Percentiles rank a stretch among this genome's conserved stretches.
Evolutionary conservation across 2,113 vertebrate genomes (phyloP).

Genomic region (Siniperca chuatsi): DNA sequence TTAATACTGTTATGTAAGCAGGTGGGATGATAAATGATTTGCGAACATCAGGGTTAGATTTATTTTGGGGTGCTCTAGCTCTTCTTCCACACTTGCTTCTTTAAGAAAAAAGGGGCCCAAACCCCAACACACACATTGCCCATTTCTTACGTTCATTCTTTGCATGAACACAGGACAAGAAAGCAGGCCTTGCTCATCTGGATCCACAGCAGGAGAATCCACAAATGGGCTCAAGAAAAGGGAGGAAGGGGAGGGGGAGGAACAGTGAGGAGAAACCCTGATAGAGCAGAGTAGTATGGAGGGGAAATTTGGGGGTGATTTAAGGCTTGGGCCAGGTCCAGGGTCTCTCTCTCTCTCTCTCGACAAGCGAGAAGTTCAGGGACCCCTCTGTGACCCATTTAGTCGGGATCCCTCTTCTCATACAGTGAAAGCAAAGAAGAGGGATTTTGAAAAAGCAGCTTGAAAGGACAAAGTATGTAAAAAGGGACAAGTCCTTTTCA

Average conservation of each 20-base stretch:
- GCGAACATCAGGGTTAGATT: constrained; percentile 19
- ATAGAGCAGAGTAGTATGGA: constrained; percentile 12
- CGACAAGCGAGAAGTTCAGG: constrained; percentile 39
- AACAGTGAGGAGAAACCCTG: constrained; percentile 14
- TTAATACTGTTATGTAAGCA: not conserved
- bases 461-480: constrained; percentile 32
- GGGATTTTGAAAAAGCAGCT: constrained; percentile 35
- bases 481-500: constrained; percentile 29
- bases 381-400: constrained; percentile 61
- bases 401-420: constrained; percentile 48
- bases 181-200: constrained; percentile 55
- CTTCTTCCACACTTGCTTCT: not conserved
- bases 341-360: constrained; percentile 23
- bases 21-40: constrained; percentile 10
- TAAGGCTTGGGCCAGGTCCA: constrained; percentile 56
- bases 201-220: constrained; percentile 61
- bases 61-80: not conserved
- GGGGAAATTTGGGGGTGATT: constrained; percentile 58
- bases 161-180: constrained; percentile 4
- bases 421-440: constrained; percentile 10
- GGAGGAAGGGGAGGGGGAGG: constrained; percentile 6
- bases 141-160: constrained; percentile 22
- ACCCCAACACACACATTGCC: not conserved
- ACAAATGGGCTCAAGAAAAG: constrained; percentile 19
- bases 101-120: constrained; percentile 16